Base-by-base conservation (phyloP, 2,797 vertebrate genomes). In the Halcyon chelicuti region DNA sequence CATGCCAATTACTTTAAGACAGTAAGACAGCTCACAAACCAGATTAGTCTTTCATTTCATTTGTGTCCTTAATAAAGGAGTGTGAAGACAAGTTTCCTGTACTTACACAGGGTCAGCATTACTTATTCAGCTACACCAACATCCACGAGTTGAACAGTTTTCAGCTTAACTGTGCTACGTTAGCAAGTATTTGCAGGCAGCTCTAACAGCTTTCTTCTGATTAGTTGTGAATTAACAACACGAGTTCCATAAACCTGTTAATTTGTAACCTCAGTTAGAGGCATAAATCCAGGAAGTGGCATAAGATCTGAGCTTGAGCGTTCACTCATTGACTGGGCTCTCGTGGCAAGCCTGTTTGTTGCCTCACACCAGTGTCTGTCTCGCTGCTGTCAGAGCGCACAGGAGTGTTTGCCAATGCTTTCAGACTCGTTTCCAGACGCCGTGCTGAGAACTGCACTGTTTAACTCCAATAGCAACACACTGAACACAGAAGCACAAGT, bases 401-500 rank as follows among this genome's bases (percentile, higher is more conserved):
- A 25, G 71, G 86, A 81, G 47, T 0, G 1, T 39, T 47, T 29
- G 74, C 79, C 94, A 93, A 15, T 5, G 77, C 77, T 87, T 86
- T 87, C 29, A 66, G 88, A 87, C 47, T 82, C 77, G 3, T 22
- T 86, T 90, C 82, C 80, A 90, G 83, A 76, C 83, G 54, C 88
- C 7, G 20, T 88, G 86, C 95, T 60, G 88, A 88, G 90, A 93
- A 93, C 86, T 79, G 94, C 80, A 28, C 90, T 88, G 89, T 90
- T 79, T 10, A 86, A 86, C 92, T 93, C 83, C 11, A 55, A 91
- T 8, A 93, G 90, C 93, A 74, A 70, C 88, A 91, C 93, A 89
- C 63, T 82, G 86, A 96, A 94, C 96, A 94, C 92, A 92, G 57
- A 96, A 93, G 86, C 93, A 96, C 88, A 94, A 61, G 67, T 95